phyloP scores from a whole-genome alignment of 2,113 vertebrate species.

The Paratilapia polleni region DNA sequence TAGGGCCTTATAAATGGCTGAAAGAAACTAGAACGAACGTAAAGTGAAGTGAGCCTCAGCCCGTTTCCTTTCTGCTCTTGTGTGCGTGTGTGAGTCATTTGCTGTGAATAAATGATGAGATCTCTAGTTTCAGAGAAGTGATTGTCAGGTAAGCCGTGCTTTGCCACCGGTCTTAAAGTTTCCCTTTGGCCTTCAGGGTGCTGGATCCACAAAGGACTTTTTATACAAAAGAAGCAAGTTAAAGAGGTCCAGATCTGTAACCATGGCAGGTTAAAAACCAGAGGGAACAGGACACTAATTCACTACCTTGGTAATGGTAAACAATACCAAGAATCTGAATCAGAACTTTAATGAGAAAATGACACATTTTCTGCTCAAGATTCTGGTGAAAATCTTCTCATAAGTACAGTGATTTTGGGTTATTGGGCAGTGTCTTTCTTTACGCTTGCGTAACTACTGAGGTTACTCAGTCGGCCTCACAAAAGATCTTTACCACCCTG shows the following conservation, averaged over 20 bases:
- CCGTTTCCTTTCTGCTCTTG: slow-evolving; percentile 51
- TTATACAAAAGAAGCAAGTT: neutral
- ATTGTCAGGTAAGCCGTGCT: slow-evolving; percentile 56
- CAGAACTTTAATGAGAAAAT: neutral
- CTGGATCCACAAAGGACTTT: neutral
- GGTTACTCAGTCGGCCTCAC: slow-evolving; percentile 9
- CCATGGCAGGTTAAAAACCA: neutral
- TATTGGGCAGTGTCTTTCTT: neutral
- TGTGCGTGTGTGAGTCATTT: slow-evolving; percentile 52
- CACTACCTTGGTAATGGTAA: neutral
- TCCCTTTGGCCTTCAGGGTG: neutral
- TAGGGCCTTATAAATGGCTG: too few species aligned
- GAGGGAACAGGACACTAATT: neutral
- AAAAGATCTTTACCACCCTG: neutral
- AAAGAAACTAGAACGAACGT: neutral
- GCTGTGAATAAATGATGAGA: slow-evolving; percentile 75
- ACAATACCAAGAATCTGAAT: neutral
- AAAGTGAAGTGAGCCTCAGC: slow-evolving; percentile 32
- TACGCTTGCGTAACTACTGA: slow-evolving; percentile 20
- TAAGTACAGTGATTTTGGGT: neutral
- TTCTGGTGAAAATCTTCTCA: neutral
- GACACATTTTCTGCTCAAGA: neutral
- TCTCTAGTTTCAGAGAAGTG: slow-evolving; percentile 68
- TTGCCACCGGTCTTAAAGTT: slow-evolving; percentile 24
- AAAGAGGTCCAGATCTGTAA: neutral